Conservation (phyloP, 2,888 invertebrate species). For the Neoaliturus tenellus region DNA sequence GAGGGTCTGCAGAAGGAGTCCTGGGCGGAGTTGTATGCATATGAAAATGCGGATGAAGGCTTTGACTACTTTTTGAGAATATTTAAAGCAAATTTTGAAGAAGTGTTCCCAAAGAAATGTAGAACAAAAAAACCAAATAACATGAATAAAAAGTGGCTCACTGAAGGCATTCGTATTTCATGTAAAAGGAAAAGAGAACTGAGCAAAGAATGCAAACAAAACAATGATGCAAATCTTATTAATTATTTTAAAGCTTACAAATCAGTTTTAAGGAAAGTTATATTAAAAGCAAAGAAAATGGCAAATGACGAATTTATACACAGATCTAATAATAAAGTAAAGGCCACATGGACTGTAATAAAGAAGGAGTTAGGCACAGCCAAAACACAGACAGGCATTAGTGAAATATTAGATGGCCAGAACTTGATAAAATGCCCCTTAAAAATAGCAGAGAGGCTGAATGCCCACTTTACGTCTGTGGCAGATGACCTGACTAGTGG, state of each 20-base stretch:
- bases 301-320: slow-evolving; percentile 17
- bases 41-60: not conserved
- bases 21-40: not conserved
- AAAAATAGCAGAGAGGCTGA: not conserved
- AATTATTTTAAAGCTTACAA: not conserved
- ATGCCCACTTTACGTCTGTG: not conserved
- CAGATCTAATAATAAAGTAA: not conserved
- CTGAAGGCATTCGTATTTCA: not conserved
- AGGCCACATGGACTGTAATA: not conserved
- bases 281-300: not conserved
- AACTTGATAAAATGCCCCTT: not conserved
- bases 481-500: not conserved
- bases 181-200: not conserved
- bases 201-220: not conserved
- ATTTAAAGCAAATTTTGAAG: not conserved
- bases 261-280: not conserved
- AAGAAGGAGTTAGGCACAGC: not conserved
- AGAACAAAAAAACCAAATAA: not conserved
- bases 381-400: not conserved
- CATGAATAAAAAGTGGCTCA: not conserved
- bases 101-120: not conserved
- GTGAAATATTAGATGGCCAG: not conserved
- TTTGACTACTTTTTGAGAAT: not conserved
- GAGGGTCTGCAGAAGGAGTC: not conserved
- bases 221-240: not conserved